Evolutionary conservation across 2,888 invertebrate species (phyloP).

Genomic region (Herminia tarsipennalis): DNA sequence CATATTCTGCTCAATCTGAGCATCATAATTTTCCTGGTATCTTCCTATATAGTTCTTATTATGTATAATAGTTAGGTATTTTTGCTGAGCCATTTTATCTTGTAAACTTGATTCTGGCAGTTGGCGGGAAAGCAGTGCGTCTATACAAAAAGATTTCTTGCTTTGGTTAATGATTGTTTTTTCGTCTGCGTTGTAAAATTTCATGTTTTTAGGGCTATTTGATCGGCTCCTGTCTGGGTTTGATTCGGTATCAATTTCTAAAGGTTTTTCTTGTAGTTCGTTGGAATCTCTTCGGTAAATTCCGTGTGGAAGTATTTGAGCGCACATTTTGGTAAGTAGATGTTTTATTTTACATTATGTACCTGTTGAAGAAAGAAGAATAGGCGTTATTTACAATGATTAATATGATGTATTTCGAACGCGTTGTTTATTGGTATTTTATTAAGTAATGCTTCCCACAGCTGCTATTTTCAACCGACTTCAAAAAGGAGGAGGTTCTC

Average conservation of each 20-base stretch:
- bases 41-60: constrained; percentile 75
- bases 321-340: constrained; percentile 41
- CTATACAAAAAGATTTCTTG: constrained; percentile 95
- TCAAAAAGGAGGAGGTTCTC: too few species aligned
- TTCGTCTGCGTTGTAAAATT: constrained; percentile 67
- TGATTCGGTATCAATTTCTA: constrained; percentile 73
- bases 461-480: too few species aligned
- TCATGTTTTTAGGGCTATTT: constrained; percentile 74
- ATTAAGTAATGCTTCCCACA: too few species aligned
- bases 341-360: constrained; percentile 41
- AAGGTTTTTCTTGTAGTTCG: constrained; percentile 58
- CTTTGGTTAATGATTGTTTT: constrained; percentile 70
- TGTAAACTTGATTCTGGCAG: constrained; percentile 63
- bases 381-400: too few species aligned
- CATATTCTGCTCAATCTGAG: constrained; percentile 77
- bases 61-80: constrained; percentile 68
- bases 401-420: too few species aligned
- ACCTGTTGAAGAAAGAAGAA: constrained; percentile 23
- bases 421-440: too few species aligned
- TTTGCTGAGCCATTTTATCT: constrained; percentile 71
- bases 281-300: constrained; percentile 67
- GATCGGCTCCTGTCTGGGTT: constrained; percentile 67
- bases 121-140: constrained; percentile 91
- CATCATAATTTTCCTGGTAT: constrained; percentile 76
- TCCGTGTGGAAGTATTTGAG: constrained; percentile 48